Base-by-base conservation (phyloP, 2,888 invertebrate species). In the Hanleya hanleyi region DNA sequence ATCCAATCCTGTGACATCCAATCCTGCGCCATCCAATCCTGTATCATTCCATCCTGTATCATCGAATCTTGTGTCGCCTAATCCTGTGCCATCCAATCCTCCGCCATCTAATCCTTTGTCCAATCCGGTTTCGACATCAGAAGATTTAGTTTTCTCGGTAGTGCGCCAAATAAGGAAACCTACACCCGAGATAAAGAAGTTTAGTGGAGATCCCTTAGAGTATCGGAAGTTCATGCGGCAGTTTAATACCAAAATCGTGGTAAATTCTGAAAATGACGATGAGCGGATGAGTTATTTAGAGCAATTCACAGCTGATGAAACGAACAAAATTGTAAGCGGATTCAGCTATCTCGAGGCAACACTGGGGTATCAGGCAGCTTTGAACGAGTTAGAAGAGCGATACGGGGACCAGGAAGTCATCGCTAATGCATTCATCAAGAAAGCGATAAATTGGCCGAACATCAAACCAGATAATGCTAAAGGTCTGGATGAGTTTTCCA, bases 261-360 rank as follows among this genome's bases (percentile, higher is more conserved):
- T 36, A 15, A 36, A 73, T 33, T 41, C 73, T 9, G 36, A 61
- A n/a, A 22, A 15, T 38, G 68, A 47, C 32, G 72, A 68, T 50
- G 69, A 75, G 51, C 67, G 29, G 29, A 50, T 75, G 50, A 75
- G 36, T 32, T 75, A 64, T 69, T 51, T 75, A 22, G 69, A 72
- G 61, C 75, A 75, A 61, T 72, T 57, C 38, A 72, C 72, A 1
- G 51, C 29, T 22, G 74, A 65, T 12, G 74, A 74, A 41, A 61
- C 74, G 22, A 35, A 71, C 35, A 67, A 38, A 51, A 73, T 75
- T 5, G 64, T 75, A 12, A 69, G 22, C 32, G 69, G 72, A 15
- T 68, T 38, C 38, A 65, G 72, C 33, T 57, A 36, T 65, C 36
- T 75, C 35, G 65, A 64, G 5, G 66, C 72, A 18, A 47, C 22